Conservation (phyloP, 1,140 invertebrate genomes). For the Drosophila sp. region DNA sequence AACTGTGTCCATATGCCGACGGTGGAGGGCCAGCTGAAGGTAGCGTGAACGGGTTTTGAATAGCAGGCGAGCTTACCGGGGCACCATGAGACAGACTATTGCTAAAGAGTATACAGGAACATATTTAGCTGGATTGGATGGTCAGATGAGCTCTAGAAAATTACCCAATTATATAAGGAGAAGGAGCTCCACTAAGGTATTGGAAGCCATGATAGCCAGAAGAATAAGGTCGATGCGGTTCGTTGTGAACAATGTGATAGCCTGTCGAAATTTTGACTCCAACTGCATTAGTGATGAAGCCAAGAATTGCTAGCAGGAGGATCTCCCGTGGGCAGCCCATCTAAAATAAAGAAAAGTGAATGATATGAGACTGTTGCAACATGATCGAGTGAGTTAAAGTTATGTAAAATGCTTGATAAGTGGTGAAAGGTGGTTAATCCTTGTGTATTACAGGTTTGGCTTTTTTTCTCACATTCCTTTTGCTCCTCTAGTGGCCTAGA, state of each 20-base stretch:
- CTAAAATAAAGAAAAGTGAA: conserved; percentile 36
- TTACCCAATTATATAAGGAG: conserved; percentile 50
- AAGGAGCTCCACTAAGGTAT: conserved; percentile 44
- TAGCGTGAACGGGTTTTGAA: conserved; percentile 55
- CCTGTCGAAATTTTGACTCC: conserved; percentile 68
- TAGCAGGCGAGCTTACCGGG: conserved; percentile 55
- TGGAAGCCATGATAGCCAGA: conserved; percentile 44
- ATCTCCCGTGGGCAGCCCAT: conserved; percentile 31
- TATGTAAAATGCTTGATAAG: background rate
- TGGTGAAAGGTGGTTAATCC: conserved; percentile 32
- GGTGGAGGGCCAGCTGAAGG: conserved; percentile 21
- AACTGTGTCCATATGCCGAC: conserved; percentile 54
- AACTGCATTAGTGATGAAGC: conserved; percentile 18
- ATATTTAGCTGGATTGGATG: no score
- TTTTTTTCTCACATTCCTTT: conserved; percentile 25
- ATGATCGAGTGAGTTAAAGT: background rate
- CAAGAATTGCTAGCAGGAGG: conserved; percentile 47
- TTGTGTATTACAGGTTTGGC: background rate
- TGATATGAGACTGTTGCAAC: background rate
- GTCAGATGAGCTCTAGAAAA: background rate
- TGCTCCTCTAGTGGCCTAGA: conserved; percentile 33
- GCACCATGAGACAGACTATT: conserved; percentile 47
- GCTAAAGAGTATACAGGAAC: no score
- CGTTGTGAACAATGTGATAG: conserved; percentile 75
- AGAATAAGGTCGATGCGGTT: conserved; percentile 32